Conservation (phyloP, 1,140 invertebrate species). For the Halesus radiatus region DNA sequence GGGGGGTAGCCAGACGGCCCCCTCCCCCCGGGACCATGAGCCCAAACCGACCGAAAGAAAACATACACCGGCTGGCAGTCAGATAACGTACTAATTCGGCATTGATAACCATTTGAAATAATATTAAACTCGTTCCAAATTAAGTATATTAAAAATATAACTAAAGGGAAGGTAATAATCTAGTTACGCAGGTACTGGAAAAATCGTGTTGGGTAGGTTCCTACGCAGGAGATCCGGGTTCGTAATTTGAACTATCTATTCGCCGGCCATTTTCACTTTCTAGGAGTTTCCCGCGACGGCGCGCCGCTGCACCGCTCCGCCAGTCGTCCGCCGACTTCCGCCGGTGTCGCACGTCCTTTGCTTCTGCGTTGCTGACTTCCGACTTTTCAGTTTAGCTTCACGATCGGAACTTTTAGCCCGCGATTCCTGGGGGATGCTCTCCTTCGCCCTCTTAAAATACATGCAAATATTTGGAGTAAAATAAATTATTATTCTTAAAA, state of each 20-base stretch:
- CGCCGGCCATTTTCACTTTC: constrained; percentile 40
- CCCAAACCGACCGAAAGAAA: constrained; percentile 10
- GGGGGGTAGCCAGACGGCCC: constrained; percentile 5
- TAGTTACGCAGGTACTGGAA: not conserved
- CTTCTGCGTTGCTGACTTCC: not conserved
- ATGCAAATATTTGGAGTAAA: too few relatives aligned
- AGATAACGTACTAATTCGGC: constrained; percentile 20
- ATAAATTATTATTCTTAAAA: too few relatives aligned
- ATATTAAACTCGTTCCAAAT: too few relatives aligned
- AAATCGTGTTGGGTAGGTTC: not conserved
- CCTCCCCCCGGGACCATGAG: not conserved
- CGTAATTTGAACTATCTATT: not conserved
- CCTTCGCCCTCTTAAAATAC: too few relatives aligned
- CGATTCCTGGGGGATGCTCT: too few relatives aligned
- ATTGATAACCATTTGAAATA: too few relatives aligned
- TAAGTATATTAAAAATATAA: not conserved
- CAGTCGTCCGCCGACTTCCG: constrained; percentile 14
- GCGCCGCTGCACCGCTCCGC: constrained; percentile 25
- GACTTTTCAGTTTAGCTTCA: not conserved
- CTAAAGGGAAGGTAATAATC: not conserved
- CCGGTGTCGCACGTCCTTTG: not conserved
- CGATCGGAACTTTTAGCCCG: not conserved
- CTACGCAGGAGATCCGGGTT: not conserved
- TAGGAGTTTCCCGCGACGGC: constrained; percentile 36
- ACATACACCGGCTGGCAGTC: constrained; percentile 22